Evolutionary conservation across 2,113 vertebrate species (phyloP), one percentile per base, ranked within the genome.

Genomic region (Alouatta palliata): DNA sequence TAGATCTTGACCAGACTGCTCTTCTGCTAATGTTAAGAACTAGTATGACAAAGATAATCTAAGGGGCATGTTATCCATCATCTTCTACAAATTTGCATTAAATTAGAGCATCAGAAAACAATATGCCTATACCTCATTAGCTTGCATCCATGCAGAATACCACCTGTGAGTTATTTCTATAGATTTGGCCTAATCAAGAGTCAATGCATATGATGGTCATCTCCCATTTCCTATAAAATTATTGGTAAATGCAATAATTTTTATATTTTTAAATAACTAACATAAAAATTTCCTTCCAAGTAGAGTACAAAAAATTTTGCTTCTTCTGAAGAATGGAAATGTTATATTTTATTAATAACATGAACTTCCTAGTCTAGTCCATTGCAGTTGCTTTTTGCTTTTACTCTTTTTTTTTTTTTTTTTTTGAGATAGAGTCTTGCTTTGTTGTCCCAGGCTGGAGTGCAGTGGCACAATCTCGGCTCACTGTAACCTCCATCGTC

Each of bases 281-380:
- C 7, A 82, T 71, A 6, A 95, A 43, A 16, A 30, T 79, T 92
- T 93, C 35, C 80, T 94, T 75, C 14, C 16, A 80, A 52, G 45
- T 84, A 73, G 1, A 66, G 19, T 73, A 17, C 9, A 79, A 52
- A 27, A 86, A 79, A 35, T 35, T 20, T 54, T 76, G 1, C 3
- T 90, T 84, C 90, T 89, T 19, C 25, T 61, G 8, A 92, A 75
- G 21, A 97, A 89, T 8, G 52, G 23, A 52, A 49, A 96, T 77
- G 10, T 30, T n/a, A 20, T n/a, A 47, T 92, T 43, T 54, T n/a
- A 40, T 37, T 90, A 79, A 75, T 40, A 87, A 83, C 45, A 30
- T 16, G 0, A 94, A 84, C 12, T 92, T 77, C 40, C 8, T 54
- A 70, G 61, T 43, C 3, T 54, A 75, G 52, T 49, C 3, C 19